A percentile compares a stretch with the other conserved stretches of the same genome.
These are phyloP conservation scores for Drosophila willistoni DNA, from an alignment of 1,140 invertebrate genomes.

Conservation along the genomic window DNA sequence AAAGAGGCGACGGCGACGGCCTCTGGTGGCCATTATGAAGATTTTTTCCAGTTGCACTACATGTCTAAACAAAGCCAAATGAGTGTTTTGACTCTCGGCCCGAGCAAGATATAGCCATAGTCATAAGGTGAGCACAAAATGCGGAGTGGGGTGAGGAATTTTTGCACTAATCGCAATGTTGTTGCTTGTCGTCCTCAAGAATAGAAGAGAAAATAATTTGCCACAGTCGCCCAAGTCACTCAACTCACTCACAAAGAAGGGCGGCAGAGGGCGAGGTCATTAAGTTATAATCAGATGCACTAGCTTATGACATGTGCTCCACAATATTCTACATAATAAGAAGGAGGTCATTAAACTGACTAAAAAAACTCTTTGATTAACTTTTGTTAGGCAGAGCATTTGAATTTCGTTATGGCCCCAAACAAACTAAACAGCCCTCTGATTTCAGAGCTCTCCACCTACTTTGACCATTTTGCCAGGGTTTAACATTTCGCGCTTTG, in stretches of 20 bases:
- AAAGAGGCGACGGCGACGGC: constrained; percentile 54
- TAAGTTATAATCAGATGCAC: constrained; percentile 13
- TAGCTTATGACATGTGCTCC: background rate
- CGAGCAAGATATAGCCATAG: constrained; percentile 18
- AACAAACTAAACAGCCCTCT: constrained; percentile 17
- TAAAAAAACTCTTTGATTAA: background rate
- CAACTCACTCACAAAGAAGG: background rate
- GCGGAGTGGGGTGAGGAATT: background rate
- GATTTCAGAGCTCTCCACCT: constrained; percentile 16
- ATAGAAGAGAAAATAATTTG: constrained; percentile 55
- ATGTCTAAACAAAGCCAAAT: constrained; percentile 79
- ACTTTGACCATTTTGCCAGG: constrained; percentile 72
- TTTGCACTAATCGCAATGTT: constrained; percentile 64
- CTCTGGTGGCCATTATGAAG: constrained; percentile 77
- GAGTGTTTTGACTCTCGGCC: constrained; percentile 59
- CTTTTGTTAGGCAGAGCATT: constrained; percentile 45
- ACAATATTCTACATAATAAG: background rate
- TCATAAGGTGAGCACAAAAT: constrained; percentile 39
- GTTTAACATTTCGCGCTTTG: constrained; percentile 55
- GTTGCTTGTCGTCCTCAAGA: constrained; percentile 32
- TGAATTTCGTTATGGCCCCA: constrained; percentile 37
- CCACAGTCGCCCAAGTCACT: constrained; percentile 34
- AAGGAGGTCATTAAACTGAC: constrained; percentile 31
- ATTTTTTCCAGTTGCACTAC: constrained; percentile 75
- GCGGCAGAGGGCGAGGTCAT: constrained; percentile 11